Evolutionary conservation across 2,797 vertebrate genomes (phyloP), one percentile per base, ranked within the genome.

Genomic region (Myoxocephalus aenaeus): DNA sequence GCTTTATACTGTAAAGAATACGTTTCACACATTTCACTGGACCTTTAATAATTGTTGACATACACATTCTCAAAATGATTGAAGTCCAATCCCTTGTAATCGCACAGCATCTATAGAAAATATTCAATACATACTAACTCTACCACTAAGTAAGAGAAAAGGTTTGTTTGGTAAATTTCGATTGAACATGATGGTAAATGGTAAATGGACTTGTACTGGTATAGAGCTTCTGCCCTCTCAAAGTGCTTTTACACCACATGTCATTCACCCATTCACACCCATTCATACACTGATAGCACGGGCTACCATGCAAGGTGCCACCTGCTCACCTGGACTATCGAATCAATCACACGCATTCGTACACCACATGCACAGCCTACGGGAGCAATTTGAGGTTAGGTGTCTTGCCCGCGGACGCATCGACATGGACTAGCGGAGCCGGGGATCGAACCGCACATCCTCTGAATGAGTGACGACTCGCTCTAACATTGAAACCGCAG

Each of bases 141-240:
- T 15, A 64, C 48, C 32, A 58, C 57, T 69, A 64, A 72, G 32
- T 3, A 2, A 25, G 22, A 65, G 14, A 67, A 64, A 53, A 67
- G 1, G 17, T n/a, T 40, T 36, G 27, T 67, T 79, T 61, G 50
- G 54, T 72, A 46, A 67, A 62, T 69, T 29, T 72, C 27, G 20
- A 5, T 15, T 57, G 29, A 59, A 32, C 44, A 20, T 48, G 4
- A 7, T 4, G 7, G 34, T 34, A 34, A 22, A 51, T 5, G 50
- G 20, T 51, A 51, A 51, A 51, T 51, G n/a, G 50, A 51, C 50
- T 11, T 25, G 50, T 53, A 53, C 50, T 51, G 20, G 18, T n/a
- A 22, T 11, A 51, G 11, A 0, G n/a, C 50, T 22, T 51, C 20
- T 11, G 15, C 4, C 20, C 1, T 22, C 20, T 51, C n/a, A 22